Percentiles rank a stretch among this genome's conserved stretches.
Evolutionary conservation across 2,113 vertebrate species (phyloP).

Genomic region (Labrus mixtus): DNA sequence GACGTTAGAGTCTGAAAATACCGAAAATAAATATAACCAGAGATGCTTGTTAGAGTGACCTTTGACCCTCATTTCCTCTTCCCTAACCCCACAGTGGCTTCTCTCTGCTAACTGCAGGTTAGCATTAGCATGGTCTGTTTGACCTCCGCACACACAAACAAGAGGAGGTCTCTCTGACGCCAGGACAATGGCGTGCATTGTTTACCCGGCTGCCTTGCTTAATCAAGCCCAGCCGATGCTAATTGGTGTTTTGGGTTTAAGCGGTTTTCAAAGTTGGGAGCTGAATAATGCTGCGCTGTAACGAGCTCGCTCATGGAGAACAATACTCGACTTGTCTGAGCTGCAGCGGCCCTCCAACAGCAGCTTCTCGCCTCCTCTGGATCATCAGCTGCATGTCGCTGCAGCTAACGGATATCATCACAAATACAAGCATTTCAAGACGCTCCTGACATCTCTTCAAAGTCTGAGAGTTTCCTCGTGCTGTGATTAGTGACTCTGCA

Average conservation of each 20-base stretch:
- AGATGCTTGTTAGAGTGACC: no score
- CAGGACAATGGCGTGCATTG: conserved; percentile 79
- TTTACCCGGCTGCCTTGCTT: conserved; percentile 76
- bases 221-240: conserved; percentile 78
- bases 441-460: neutral
- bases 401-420: conserved; percentile 17
- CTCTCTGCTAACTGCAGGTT: conserved; percentile 45
- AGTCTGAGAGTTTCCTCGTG: neutral
- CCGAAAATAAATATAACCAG: neutral
- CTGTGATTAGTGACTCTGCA: neutral
- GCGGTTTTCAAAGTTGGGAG: conserved; percentile 88
- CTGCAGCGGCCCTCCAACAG: conserved; percentile 49
- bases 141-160: conserved; percentile 69
- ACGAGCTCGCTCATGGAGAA: conserved; percentile 68
- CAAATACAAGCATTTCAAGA: conserved; percentile 11
- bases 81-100: conserved; percentile 4
- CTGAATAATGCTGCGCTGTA: conserved; percentile 72
- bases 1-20: neutral
- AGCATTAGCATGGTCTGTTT: conserved; percentile 53
- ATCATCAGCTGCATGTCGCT: conserved; percentile 15
- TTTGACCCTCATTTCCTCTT: no score
- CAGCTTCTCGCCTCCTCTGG: conserved; percentile 14
- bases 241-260: conserved; percentile 90
- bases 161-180: conserved; percentile 63
- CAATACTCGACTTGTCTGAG: conserved; percentile 80